phyloP scores from a whole-genome alignment of 2,113 vertebrate genomes.

The Rhabdornis inornatus region DNA sequence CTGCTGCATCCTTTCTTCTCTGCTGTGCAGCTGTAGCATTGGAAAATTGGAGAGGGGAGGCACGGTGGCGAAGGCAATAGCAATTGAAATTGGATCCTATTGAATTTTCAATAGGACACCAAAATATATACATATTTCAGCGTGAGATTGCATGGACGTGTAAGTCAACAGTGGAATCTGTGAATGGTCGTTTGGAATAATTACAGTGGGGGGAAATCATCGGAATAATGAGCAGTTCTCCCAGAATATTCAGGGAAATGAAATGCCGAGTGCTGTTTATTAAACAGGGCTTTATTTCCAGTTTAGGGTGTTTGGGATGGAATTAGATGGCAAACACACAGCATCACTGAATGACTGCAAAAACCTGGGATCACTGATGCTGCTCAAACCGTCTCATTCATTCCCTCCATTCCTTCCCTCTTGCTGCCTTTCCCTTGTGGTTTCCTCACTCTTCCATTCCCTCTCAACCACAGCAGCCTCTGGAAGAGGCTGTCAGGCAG shows the following conservation, averaged over 20 bases:
- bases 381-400: rapidly evolving
- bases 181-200: conserved; percentile 68
- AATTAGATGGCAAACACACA: conserved; percentile 63
- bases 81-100: conserved; percentile 66
- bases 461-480: not conserved
- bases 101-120: conserved; percentile 65
- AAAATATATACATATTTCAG: conserved; percentile 46
- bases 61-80: not conserved
- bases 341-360: not conserved
- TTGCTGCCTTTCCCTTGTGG: not conserved
- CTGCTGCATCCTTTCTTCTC: conserved; percentile 43
- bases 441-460: not conserved
- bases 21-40: conserved; percentile 59
- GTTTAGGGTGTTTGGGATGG: conserved; percentile 68
- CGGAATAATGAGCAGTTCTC: conserved; percentile 75
- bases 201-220: conserved; percentile 59
- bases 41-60: conserved; percentile 45
- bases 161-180: conserved; percentile 50
- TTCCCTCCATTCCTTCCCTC: not conserved
- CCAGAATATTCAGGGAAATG: conserved; percentile 68
- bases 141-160: rapidly evolving
- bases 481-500: not conserved
- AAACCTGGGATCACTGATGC: not conserved
- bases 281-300: conserved; percentile 71
- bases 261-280: conserved; percentile 68